Conservation (phyloP, 2,888 invertebrate genomes). For the Trissonchulus sp. region DNA sequence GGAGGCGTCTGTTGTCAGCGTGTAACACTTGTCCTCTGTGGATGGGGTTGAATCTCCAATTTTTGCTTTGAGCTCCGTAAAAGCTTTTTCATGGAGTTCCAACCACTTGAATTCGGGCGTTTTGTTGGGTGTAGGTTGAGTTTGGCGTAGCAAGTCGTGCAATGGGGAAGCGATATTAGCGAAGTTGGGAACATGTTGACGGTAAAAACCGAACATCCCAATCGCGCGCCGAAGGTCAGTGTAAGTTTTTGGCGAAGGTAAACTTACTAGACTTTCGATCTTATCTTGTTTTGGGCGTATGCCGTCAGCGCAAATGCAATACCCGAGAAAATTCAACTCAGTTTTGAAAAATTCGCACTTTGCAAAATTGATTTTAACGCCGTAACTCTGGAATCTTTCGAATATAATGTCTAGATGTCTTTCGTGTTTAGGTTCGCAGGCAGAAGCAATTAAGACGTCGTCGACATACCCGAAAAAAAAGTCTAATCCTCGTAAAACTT, state of each 20-base stretch:
- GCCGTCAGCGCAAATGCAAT: slow-evolving; percentile 1
- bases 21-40: not conserved
- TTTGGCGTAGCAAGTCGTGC: not conserved
- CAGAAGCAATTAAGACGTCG: slow-evolving; percentile 10
- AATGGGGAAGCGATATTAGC: slow-evolving; percentile 12
- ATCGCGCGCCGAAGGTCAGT: not conserved
- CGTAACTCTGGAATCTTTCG: slow-evolving; percentile 13
- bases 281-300: not conserved
- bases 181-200: slow-evolving; percentile 8
- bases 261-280: not conserved
- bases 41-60: not conserved
- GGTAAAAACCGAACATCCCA: slow-evolving; percentile 22
- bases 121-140: not conserved
- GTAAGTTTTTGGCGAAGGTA: slow-evolving; percentile 4
- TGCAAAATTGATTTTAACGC: slow-evolving; percentile 3
- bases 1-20: slow-evolving; percentile 4
- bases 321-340: not conserved
- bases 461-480: slow-evolving; percentile 20
- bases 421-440: not conserved
- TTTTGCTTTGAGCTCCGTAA: not conserved
- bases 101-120: not conserved
- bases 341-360: slow-evolving; percentile 7
- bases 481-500: slow-evolving; percentile 8
- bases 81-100: not conserved
- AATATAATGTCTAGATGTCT: slow-evolving; percentile 1